Percentiles rank a stretch among this genome's conserved stretches.
These are phyloP conservation scores for Xiphorhynchus elegans DNA, from an alignment of 2,113 vertebrate genomes.

Conservation along the genomic window DNA sequence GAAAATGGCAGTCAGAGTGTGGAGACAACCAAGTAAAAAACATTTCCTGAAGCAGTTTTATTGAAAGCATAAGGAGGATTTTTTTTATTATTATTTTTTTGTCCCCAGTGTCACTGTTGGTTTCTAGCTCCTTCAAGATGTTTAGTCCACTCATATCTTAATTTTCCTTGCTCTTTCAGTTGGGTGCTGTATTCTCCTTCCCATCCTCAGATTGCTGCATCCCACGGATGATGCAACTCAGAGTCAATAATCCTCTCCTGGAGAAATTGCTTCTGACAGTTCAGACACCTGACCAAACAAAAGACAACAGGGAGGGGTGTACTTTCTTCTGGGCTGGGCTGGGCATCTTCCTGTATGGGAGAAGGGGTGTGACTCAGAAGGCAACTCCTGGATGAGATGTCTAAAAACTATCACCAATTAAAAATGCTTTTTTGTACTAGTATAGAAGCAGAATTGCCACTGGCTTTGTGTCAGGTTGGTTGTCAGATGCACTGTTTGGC, in stretches of 20 bases:
- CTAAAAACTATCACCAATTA: background rate
- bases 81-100: background rate
- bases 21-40: background rate
- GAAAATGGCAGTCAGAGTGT: background rate
- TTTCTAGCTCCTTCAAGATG: background rate
- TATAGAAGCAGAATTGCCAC: background rate
- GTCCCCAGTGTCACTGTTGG: rapidly evolving
- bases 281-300: background rate
- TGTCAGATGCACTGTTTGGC: background rate
- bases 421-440: background rate
- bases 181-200: background rate
- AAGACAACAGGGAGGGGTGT: background rate
- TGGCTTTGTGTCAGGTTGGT: background rate
- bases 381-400: background rate
- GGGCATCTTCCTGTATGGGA: background rate
- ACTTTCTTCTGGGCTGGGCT: background rate
- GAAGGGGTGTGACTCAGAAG: background rate
- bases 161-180: background rate
- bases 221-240: background rate
- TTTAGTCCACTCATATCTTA: background rate
- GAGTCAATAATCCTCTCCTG: background rate
- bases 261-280: background rate
- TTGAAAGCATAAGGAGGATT: background rate
- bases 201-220: background rate
- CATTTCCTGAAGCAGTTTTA: background rate